A percentile compares a stretch with the other conserved stretches of the same genome.
Evolutionary conservation across 2,797 vertebrate genomes (phyloP).

Genomic region (Characodon lateralis): DNA sequence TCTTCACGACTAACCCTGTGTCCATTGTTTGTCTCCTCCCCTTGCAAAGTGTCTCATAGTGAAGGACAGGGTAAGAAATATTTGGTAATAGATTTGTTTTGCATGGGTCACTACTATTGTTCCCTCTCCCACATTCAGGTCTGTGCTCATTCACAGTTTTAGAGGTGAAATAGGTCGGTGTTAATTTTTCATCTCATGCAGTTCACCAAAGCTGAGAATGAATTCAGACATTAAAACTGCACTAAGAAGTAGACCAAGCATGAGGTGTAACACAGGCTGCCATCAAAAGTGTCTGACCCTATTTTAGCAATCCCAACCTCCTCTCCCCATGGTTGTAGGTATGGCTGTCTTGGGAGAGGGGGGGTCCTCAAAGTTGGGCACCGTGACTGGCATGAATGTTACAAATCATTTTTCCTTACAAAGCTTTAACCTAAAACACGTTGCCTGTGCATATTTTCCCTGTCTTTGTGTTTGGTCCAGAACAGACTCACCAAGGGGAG

Average conservation of each 20-base stretch:
- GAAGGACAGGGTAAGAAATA: conserved; percentile 85
- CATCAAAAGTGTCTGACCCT: conserved; percentile 27
- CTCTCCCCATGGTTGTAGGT: conserved; percentile 73
- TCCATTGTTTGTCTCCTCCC: conserved; percentile 80
- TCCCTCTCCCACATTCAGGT: conserved; percentile 54
- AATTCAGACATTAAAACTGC: conserved; percentile 67
- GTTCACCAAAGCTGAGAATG: conserved; percentile 66
- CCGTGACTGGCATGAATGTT: conserved; percentile 39
- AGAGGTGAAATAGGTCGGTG: conserved; percentile 38
- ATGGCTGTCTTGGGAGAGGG: conserved; percentile 55
- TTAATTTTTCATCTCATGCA: conserved; percentile 16
- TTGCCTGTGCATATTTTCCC: conserved; percentile 76
- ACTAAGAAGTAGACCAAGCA: conserved; percentile 57
- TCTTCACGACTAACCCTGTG: conserved; percentile 74
- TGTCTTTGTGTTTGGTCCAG: conserved; percentile 72
- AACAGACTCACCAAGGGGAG: conserved; percentile 73
- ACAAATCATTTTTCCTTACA: conserved; percentile 18
- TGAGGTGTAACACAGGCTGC: conserved; percentile 60
- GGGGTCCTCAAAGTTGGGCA: conserved; percentile 16
- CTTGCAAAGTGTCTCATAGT: conserved; percentile 85
- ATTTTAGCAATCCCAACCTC: conserved; percentile 47
- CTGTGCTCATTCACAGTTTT: conserved; percentile 74
- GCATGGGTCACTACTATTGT: conserved; percentile 80
- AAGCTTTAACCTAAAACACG: conserved; percentile 46
- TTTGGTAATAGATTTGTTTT: conserved; percentile 74